Base-by-base conservation (phyloP, 2,113 vertebrate species). In the Sceloporus tristichus region DNA sequence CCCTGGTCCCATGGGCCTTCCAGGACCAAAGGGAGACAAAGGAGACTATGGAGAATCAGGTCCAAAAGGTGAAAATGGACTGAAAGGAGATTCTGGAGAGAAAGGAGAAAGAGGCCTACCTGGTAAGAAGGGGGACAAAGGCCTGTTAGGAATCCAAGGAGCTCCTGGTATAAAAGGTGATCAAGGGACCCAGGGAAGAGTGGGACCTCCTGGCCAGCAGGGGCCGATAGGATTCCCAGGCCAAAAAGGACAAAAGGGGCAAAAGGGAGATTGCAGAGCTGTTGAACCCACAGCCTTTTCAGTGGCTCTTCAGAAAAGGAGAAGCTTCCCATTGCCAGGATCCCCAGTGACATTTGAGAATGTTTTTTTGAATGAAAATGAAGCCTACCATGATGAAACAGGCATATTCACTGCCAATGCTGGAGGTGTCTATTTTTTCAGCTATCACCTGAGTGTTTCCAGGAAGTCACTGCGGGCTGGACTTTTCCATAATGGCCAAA, bases 301-400 rank as follows among this genome's bases (percentile, higher is more conserved):
- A 54, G 90, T 83, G 59, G 78, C 38, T 74, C 59, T 92, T 62
- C 53, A 81, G 54, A 78, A 84, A 19, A 85, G 66, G 25, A 74
- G 66, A 65, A 79, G 88, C 65, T 25, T 84, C n/a, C 62, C 90
- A 65, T 59, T 54, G 68, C 59, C 66, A 77, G 91, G 82, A 79
- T 76, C 75, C 21, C 87, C 90, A 73, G 75, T 94, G 70, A 88
- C 7, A 65, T 92, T 93, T 89, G 79, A 91, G 54, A 94, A 87
- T 10, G 42, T 91, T 88, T 91, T 93, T 53, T 82, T 92, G 71
- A 90, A 93, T 89, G 91, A 93, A 82, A 87, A 87, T 9, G 79
- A 91, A 77, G 85, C 77, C 5, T 90, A 85, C 68, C 87, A 76
- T 71, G 42, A 34, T 29, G 85, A 89, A 18, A 89, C 90, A 21